Conservation (phyloP, 2,888 invertebrate species). For the Petrophora chlorosata region DNA sequence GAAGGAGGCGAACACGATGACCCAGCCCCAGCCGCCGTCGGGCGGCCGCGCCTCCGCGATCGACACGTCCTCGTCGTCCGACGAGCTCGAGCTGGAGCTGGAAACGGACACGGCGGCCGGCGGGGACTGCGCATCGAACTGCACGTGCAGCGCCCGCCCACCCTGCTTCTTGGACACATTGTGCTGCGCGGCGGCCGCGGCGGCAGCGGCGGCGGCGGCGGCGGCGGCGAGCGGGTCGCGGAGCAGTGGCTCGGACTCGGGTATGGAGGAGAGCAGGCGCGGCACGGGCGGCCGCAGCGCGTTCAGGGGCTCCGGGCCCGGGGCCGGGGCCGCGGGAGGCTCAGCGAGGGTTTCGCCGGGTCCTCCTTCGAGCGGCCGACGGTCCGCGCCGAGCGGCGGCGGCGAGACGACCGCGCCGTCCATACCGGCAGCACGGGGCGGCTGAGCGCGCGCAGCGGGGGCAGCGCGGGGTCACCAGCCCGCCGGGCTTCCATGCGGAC, state of each 20-base stretch:
- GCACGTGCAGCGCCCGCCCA: constrained; percentile 80
- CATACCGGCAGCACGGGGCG: constrained; percentile 73
- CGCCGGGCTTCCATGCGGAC: constrained; percentile 80
- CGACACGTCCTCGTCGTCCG: constrained; percentile 85
- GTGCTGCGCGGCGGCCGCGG: constrained; percentile 43
- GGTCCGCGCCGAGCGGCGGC: constrained; percentile 67
- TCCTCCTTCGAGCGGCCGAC: constrained; percentile 77
- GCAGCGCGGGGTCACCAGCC: constrained; percentile 72
- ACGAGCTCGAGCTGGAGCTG: constrained; percentile 81
- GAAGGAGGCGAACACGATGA: constrained; percentile 94
- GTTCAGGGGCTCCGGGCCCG: constrained; percentile 57
- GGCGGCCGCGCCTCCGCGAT: constrained; percentile 89
- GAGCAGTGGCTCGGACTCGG: constrained; percentile 73
- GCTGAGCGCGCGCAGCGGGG: constrained; percentile 68
- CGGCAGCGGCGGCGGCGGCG: constrained; percentile 38
- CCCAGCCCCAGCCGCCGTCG: constrained; percentile 97
- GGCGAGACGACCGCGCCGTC: constrained; percentile 73
- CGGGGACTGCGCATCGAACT: constrained; percentile 82
- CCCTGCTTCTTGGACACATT: too few species aligned
- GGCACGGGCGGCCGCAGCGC: constrained; percentile 67
- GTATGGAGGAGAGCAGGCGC: constrained; percentile 67
- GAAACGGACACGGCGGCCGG: constrained; percentile 67
- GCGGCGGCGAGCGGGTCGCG: constrained; percentile 38
- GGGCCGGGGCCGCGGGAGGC: constrained; percentile 51
- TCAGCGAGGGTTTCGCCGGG: constrained; percentile 67